Percentiles rank a stretch among this genome's conserved stretches.
phyloP scores from a whole-genome alignment of 1,140 invertebrate genomes.

The Euwallacea similis region DNA sequence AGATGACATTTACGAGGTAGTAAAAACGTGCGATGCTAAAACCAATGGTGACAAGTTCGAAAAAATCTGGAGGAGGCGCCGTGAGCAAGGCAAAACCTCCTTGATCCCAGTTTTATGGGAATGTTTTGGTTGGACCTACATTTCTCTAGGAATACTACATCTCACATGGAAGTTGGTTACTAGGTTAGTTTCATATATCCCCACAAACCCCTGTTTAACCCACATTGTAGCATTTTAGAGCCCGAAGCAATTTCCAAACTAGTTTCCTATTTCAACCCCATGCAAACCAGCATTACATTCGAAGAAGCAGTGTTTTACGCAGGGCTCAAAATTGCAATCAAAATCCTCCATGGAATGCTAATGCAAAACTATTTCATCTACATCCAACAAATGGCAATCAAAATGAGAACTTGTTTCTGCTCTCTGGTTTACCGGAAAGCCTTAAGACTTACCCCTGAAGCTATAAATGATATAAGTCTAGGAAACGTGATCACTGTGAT shows the following conservation, averaged over 20 bases:
- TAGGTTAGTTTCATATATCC: slow-evolving; percentile 9
- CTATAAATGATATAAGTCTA: slow-evolving; percentile 74
- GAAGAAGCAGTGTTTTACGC: slow-evolving; percentile 42
- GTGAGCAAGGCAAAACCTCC: slow-evolving; percentile 26
- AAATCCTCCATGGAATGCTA: slow-evolving; percentile 36
- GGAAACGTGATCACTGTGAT: slow-evolving; percentile 87
- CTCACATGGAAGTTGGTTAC: slow-evolving; percentile 28
- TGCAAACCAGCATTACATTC: slow-evolving; percentile 36
- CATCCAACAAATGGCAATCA: slow-evolving; percentile 73
- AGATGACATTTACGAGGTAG: slow-evolving; percentile 43
- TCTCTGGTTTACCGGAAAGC: slow-evolving; percentile 82
- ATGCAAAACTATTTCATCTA: slow-evolving; percentile 77
- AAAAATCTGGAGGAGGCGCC: slow-evolving; percentile 40
- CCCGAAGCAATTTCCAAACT: slow-evolving; percentile 41
- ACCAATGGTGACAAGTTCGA: slow-evolving; percentile 43
- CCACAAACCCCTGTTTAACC: too few relatives aligned
- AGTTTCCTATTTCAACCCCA: slow-evolving; percentile 45
- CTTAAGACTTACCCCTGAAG: slow-evolving; percentile 67
- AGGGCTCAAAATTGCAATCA: slow-evolving; percentile 30
- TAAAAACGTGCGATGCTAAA: slow-evolving; percentile 38
- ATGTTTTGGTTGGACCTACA: slow-evolving; percentile 38
- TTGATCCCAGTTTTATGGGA: slow-evolving; percentile 38
- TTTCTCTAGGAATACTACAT: slow-evolving; percentile 31
- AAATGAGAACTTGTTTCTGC: slow-evolving; percentile 75
- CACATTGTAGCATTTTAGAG: slow-evolving; percentile 36